A percentile compares a stretch with the other conserved stretches of the same genome.
phyloP scores from a whole-genome alignment of 2,113 vertebrate genomes.

The Nibea coibor region DNA sequence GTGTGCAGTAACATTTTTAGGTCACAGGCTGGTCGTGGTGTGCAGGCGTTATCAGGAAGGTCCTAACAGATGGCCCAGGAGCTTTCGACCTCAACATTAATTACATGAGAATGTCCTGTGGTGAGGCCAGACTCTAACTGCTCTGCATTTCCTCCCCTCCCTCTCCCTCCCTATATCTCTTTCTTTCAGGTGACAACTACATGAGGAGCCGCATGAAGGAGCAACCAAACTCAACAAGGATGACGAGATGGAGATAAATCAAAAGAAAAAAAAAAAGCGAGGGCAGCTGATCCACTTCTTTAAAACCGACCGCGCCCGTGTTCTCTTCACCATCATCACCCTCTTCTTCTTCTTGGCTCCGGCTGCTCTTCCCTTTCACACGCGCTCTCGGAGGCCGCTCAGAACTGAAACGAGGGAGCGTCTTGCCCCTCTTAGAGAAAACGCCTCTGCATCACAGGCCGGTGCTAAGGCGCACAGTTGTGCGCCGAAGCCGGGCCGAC shows the following conservation, averaged over 20 bases:
- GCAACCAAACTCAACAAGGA: conserved; percentile 42
- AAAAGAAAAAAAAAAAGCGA: background rate
- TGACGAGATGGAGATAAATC: conserved; percentile 23
- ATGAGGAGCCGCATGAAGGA: conserved; percentile 53
- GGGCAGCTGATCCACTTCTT: conserved; percentile 59
- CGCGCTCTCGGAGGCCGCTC: conserved; percentile 31
- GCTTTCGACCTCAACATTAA: conserved; percentile 74
- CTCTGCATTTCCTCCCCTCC: background rate
- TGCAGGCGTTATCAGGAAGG: conserved; percentile 60
- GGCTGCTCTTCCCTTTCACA: conserved; percentile 45
- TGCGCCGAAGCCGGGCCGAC: conserved; percentile 24
- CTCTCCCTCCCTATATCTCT: conserved; percentile 9
- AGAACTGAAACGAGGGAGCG: conserved; percentile 67
- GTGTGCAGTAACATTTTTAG: conserved; percentile 53
- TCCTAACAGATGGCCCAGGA: conserved; percentile 78
- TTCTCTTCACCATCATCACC: conserved; percentile 40
- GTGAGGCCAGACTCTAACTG: conserved; percentile 60
- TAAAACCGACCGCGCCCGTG: conserved; percentile 27
- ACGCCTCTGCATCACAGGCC: conserved; percentile 47
- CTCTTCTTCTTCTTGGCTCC: conserved; percentile 46
- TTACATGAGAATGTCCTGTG: conserved; percentile 75
- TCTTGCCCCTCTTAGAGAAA: conserved; percentile 71
- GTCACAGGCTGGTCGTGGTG: conserved; percentile 63
- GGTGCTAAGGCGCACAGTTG: conserved; percentile 25
- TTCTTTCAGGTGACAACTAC: conserved; percentile 71